Base-by-base conservation (phyloP, 2,888 invertebrate genomes). In the Oscheius myriophilus region DNA sequence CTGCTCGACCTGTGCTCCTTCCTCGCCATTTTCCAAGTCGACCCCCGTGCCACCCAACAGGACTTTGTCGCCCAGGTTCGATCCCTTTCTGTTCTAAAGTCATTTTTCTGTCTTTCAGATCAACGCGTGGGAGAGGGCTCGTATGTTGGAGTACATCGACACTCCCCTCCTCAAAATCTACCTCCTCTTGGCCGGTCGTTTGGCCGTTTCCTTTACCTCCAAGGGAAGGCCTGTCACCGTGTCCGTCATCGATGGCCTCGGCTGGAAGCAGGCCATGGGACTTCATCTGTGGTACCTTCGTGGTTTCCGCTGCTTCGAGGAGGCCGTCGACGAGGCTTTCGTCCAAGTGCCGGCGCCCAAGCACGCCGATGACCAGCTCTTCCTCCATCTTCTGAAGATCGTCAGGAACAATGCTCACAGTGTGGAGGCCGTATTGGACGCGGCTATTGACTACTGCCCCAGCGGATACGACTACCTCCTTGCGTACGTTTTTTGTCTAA, bases 251-350 rank as follows among this genome's bases (percentile, higher is more conserved):
- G 79, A 78, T 26, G 73, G 73, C 7, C 70, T 80, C 3, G 61
- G 62, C 39, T 80, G 79, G 79, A 72, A 71, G 23, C 75, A 78
- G 65, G 67, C 75, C 4, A 61, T 78, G 25, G 78, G 78, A n/a
- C 16, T 75, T 16, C 72, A 75, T 49, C 59, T 78, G 26, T 78
- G 78, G 78, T 78, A 67, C 53, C 61, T 75, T 4, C 67, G 78
- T 2, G 59, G 67, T 7, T 70, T 68, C 68, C 46, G 46, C n/a
- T 70, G 73, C n/a, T 64, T 78, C 21, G 78, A 75, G 39, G 71
- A 78, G n/a, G 25, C 49, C 11, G 67, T 64, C 9, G 69, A 67
- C 1, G 51, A 73, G 7, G 73, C 73, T n/a, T 58, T 63, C 16
- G 61, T 65, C 14, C 49, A 67, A 25, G 61, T 66, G 16, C 73